These are phyloP conservation scores for Mystacides longicornis DNA, from an alignment of 2,888 invertebrate genomes.

Conservation along the genomic window DNA sequence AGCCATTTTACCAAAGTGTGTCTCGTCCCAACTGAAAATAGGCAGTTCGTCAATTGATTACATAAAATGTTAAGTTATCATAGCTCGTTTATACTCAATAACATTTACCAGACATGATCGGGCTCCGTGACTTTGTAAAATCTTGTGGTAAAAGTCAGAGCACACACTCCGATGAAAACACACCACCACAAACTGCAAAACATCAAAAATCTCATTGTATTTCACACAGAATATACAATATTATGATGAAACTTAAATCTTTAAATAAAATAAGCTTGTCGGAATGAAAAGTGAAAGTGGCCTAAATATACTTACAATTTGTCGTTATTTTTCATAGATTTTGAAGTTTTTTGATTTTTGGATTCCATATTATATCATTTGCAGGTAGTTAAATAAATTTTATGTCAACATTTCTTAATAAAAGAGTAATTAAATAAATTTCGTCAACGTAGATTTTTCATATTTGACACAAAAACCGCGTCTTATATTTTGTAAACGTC, in stretches of 20 bases:
- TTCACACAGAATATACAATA: neutral
- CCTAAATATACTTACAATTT: slow-evolving; percentile 11
- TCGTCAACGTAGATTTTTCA: slow-evolving; percentile 6
- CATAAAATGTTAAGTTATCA: neutral
- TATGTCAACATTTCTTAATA: neutral
- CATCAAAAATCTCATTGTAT: slow-evolving; percentile 2
- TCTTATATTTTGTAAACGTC: slow-evolving; percentile 18
- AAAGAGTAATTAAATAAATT: neutral
- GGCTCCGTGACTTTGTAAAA: slow-evolving; percentile 88
- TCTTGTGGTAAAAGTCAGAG: slow-evolving; percentile 65
- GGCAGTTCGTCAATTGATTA: neutral
- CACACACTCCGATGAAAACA: slow-evolving; percentile 55
- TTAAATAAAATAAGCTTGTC: neutral
- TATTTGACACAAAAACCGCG: slow-evolving; percentile 18
- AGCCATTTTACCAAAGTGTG: slow-evolving; percentile 98
- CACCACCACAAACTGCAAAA: slow-evolving; percentile 55
- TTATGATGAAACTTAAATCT: too few species aligned
- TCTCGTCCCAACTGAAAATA: slow-evolving; percentile 83
- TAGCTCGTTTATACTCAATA: slow-evolving; percentile 21
- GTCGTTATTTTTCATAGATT: slow-evolving; percentile 2
- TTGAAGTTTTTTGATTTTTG: neutral
- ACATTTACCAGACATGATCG: slow-evolving; percentile 86
- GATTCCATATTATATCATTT: slow-evolving; percentile 8
- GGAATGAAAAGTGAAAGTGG: neutral
- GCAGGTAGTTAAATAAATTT: neutral